phyloP scores from a whole-genome alignment of 2,797 vertebrate species.

The Myotis daubentonii region DNA sequence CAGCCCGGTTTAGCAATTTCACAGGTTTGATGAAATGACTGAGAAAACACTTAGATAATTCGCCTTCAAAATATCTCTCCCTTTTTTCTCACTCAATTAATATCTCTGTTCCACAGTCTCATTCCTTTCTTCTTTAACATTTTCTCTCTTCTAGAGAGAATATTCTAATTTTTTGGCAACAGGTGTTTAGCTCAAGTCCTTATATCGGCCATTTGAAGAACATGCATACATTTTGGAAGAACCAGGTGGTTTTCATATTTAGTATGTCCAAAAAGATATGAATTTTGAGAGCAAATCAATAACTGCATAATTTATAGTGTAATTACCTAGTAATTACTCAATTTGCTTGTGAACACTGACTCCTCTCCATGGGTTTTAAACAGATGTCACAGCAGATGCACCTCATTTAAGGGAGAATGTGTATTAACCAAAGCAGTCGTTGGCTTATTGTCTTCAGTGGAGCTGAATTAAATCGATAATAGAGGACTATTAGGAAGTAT shows the following conservation, averaged over 20 bases:
- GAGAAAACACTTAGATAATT: background rate
- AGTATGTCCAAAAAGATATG: constrained; percentile 43
- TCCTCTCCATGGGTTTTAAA: constrained; percentile 45
- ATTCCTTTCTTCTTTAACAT: background rate
- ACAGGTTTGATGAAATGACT: constrained; percentile 32
- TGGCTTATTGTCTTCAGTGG: background rate
- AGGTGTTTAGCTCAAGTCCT: constrained; percentile 9
- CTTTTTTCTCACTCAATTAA: background rate
- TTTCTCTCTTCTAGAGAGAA: constrained; percentile 27
- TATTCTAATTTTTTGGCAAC: background rate
- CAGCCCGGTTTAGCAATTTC: background rate
- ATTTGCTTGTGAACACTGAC: constrained; percentile 60
- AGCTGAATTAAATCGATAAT: constrained; percentile 15
- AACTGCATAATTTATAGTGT: constrained; percentile 53
- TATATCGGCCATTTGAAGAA: constrained; percentile 10
- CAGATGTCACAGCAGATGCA: constrained; percentile 68
- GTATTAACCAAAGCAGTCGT: constrained; percentile 40
- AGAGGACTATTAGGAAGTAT: background rate
- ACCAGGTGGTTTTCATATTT: constrained; percentile 56
- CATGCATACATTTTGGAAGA: constrained; percentile 22
- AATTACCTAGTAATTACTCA: constrained; percentile 74
- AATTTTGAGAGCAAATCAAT: constrained; percentile 65
- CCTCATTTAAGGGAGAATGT: constrained; percentile 57
- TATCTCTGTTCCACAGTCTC: background rate
- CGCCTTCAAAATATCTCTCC: background rate